Evolutionary conservation across 2,888 invertebrate genomes (phyloP), one percentile per base, ranked within the genome.

Genomic region (Hermodice carunculata): DNA sequence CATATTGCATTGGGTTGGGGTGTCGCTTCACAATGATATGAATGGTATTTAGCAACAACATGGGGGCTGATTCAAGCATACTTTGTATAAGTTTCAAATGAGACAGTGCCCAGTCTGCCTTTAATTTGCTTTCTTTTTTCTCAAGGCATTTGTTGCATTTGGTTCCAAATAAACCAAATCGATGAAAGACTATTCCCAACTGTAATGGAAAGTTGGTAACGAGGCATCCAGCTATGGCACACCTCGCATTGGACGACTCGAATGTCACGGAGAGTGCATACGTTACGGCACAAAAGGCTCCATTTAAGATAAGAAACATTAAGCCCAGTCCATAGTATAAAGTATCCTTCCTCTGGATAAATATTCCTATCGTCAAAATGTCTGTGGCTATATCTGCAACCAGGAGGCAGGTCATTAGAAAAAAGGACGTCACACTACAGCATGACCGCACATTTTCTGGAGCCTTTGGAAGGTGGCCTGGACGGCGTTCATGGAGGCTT

Each of bases 201-300:
- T 69, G 69, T 17, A 66, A 37, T 19, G 69, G 69, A n/a, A 66
- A 49, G 43, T 69, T 69, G 52, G 53, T 42, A 26, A 61, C 32
- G 28, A 66, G 48, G 32, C 64, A 67, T 24, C 59, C 52, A 28
- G 59, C 48, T n/a, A 64, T 22, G n/a, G 17, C 26, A 6, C 40
- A 19, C 5, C 14, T 3, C 26, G 19, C n/a, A 4, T 48, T 42
- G 14, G 44, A n/a, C 32, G 26, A 28, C 6, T 56, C 61, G n/a
- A 32, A 24, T 22, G 48, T 31, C 32, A 51, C 44, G 46, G 60
- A 60, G 32, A 58, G 37, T 3, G 59, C 56, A 31, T 64, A 64
- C 42, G 58, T 37, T 19, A 64, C 37, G n/a, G 56, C 61, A 14
- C n/a, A n/a, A 22, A 44, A 28, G 26, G 61, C 26, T 31, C 59